phyloP scores from a whole-genome alignment of 2,113 vertebrate species.

The Lynx canadensis region DNA sequence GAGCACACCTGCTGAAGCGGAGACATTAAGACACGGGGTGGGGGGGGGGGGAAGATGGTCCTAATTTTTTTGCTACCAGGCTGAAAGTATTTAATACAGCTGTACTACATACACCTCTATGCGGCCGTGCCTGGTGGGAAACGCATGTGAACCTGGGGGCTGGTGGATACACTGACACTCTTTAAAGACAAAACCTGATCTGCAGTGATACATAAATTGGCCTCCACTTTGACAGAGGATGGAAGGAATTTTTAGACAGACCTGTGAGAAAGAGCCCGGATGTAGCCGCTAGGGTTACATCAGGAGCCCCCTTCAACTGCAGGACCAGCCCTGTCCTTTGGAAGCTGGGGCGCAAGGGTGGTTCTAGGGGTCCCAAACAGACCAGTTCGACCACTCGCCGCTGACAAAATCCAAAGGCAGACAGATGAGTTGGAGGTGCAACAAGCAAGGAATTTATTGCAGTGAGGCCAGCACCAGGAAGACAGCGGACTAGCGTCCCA shows the following conservation, averaged over 20 bases:
- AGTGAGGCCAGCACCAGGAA: neutral
- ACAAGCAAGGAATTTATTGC: neutral
- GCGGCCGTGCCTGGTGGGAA: neutral
- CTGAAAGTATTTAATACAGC: neutral
- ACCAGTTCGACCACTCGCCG: neutral
- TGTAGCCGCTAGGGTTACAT: too few relatives aligned
- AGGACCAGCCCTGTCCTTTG: neutral
- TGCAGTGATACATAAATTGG: accelerated
- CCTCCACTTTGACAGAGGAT: neutral
- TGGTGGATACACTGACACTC: neutral
- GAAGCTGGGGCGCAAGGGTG: neutral
- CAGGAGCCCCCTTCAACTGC: too few relatives aligned
- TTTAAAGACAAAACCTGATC: neutral
- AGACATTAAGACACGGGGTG: neutral
- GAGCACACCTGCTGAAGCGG: accelerated
- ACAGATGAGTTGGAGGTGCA: neutral
- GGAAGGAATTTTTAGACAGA: neutral
- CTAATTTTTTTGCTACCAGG: neutral
- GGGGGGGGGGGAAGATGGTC: too few relatives aligned
- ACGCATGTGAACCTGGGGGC: neutral
- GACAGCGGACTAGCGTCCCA: neutral
- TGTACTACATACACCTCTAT: accelerated
- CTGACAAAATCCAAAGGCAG: neutral
- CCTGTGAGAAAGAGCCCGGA: neutral
- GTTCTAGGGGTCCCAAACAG: neutral